These are phyloP conservation scores for Crocuta crocuta DNA, from an alignment of 2,113 vertebrate genomes.

Conservation along the genomic window DNA sequence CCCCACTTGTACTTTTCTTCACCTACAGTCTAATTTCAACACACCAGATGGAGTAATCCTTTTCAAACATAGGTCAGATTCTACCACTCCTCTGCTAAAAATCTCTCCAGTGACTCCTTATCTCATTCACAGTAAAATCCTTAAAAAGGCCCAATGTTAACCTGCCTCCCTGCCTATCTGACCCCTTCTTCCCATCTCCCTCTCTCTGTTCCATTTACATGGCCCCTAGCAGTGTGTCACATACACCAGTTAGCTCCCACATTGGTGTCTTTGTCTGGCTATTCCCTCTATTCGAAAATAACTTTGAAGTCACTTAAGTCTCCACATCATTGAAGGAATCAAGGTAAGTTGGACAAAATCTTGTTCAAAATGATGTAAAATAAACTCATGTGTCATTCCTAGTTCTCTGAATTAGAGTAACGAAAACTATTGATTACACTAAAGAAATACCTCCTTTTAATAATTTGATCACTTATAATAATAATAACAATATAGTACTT, in stretches of 20 bases:
- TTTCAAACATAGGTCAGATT: conserved; percentile 8
- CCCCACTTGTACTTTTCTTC: background rate
- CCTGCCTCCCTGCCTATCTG: background rate
- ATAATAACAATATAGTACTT: background rate
- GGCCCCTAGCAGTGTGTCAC: background rate
- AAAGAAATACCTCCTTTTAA: background rate
- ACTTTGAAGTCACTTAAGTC: background rate
- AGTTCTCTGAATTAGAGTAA: conserved; percentile 6
- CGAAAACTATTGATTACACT: background rate
- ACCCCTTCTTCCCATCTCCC: background rate
- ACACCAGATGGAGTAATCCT: background rate
- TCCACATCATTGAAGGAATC: background rate
- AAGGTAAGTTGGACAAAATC: background rate
- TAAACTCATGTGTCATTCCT: background rate
- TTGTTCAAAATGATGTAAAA: conserved; percentile 3
- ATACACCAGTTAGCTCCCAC: background rate
- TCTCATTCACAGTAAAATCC: background rate
- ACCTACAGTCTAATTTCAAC: background rate
- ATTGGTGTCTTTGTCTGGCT: background rate
- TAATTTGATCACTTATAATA: background rate
- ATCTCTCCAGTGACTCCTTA: background rate
- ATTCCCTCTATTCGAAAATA: background rate
- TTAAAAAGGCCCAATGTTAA: background rate
- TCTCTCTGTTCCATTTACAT: background rate
- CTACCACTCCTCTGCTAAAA: background rate